phyloP scores from a whole-genome alignment of 2,888 invertebrate genomes.

The Drosophila robusta region DNA sequence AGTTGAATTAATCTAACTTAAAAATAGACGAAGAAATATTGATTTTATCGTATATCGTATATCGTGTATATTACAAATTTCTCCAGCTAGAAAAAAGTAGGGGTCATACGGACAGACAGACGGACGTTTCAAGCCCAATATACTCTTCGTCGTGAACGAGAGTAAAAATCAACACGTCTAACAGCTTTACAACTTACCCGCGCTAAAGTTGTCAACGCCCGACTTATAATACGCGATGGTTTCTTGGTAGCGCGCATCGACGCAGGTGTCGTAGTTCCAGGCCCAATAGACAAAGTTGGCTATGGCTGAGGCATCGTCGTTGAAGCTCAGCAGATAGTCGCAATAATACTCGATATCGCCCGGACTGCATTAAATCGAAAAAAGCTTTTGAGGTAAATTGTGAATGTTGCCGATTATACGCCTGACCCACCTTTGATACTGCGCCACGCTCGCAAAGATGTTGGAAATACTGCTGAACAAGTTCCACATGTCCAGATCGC shows the following conservation, averaged over 20 bases:
- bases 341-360: conserved; percentile 69
- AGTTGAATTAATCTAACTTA: no score
- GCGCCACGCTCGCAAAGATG: conserved; percentile 78
- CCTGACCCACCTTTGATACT: conserved; percentile 76
- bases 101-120: no score
- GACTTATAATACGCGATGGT: conserved; percentile 60
- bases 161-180: neutral
- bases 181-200: conserved; percentile 59
- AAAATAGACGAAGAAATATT: no score
- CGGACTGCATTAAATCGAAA: conserved; percentile 38
- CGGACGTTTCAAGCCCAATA: no score
- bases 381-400: neutral
- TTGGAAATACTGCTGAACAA: conserved; percentile 82
- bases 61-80: no score
- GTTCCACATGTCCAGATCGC: conserved; percentile 80
- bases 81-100: no score
- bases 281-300: conserved; percentile 61
- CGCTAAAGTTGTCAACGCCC: conserved; percentile 45
- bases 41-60: no score
- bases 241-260: conserved; percentile 69
- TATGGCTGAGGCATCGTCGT: conserved; percentile 76
- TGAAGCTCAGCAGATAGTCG: conserved; percentile 57
- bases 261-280: conserved; percentile 54
- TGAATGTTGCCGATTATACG: neutral
- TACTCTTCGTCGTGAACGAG: no score